Percentiles rank a stretch among this genome's conserved stretches.
phyloP scores from a whole-genome alignment of 2,888 invertebrate species.

The Phymatocera aterrima region DNA sequence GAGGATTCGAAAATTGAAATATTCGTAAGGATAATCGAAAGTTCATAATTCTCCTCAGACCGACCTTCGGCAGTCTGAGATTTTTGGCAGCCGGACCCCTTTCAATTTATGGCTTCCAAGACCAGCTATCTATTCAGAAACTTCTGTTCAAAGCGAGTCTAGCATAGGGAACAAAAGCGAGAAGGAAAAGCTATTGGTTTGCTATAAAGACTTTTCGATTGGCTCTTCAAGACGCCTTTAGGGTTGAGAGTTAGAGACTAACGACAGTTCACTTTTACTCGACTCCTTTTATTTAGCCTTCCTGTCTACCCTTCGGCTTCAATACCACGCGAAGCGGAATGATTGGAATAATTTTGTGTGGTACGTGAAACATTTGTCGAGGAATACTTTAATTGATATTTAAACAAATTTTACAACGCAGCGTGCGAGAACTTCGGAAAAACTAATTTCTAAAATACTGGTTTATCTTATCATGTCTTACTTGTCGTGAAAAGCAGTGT shows the following conservation, averaged over 20 bases:
- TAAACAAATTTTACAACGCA: too few relatives aligned
- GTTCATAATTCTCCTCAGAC: background rate
- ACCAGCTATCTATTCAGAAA: conserved; percentile 25
- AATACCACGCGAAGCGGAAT: background rate
- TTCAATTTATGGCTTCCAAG: conserved; percentile 16
- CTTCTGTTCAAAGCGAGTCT: conserved; percentile 20
- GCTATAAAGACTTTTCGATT: conserved; percentile 13
- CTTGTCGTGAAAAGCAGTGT: too few relatives aligned
- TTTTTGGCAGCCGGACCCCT: conserved; percentile 5
- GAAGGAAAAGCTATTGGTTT: conserved; percentile 13
- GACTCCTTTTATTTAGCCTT: background rate
- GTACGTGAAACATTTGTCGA: too few relatives aligned
- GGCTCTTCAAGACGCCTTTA: conserved; percentile 4
- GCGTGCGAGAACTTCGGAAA: too few relatives aligned
- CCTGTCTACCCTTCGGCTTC: background rate
- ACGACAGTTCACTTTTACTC: conserved; percentile 6
- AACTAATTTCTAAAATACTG: too few relatives aligned
- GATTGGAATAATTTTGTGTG: background rate
- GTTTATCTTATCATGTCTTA: too few relatives aligned
- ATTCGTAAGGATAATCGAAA: background rate
- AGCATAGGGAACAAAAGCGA: conserved; percentile 8
- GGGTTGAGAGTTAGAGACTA: conserved; percentile 8
- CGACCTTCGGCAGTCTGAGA: background rate
- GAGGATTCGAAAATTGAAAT: background rate
- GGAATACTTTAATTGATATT: too few relatives aligned